These are phyloP conservation scores for Chiroxiphia lanceolata DNA, from an alignment of 2,797 vertebrate species.

Conservation along the genomic window DNA sequence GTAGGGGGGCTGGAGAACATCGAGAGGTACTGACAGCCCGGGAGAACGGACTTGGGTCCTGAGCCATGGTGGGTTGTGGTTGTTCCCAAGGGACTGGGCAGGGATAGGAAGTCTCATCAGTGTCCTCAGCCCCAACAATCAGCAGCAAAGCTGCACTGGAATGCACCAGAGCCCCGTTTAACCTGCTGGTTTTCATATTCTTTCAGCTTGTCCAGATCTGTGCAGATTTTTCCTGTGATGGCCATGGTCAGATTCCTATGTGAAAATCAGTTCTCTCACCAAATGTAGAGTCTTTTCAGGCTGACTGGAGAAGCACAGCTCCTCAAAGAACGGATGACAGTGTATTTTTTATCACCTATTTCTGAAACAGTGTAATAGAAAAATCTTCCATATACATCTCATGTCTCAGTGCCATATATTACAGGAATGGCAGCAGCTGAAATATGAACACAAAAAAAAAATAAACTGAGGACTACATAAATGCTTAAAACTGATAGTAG, in stretches of 20 bases:
- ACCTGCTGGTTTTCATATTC: neutral
- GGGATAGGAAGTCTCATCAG: rapidly evolving
- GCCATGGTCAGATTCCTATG: neutral
- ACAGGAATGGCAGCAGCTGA: neutral
- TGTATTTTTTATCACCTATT: neutral
- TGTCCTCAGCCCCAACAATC: neutral
- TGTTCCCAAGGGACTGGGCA: neutral
- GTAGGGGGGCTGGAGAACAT: neutral
- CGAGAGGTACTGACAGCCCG: rapidly evolving
- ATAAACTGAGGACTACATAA: neutral
- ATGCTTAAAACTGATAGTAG: neutral
- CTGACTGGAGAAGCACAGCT: neutral
- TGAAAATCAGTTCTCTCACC: neutral
- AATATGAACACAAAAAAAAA: neutral
- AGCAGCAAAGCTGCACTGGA: neutral
- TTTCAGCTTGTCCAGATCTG: neutral
- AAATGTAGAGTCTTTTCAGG: neutral
- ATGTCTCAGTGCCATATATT: neutral
- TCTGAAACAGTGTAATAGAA: neutral
- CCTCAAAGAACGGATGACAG: neutral
- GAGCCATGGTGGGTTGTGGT: rapidly evolving
- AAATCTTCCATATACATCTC: neutral
- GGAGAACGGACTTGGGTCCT: neutral
- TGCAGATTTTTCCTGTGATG: neutral
- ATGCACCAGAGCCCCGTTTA: rapidly evolving